phyloP scores from a whole-genome alignment of 2,797 vertebrate genomes.

The Gouania willdenowi region DNA sequence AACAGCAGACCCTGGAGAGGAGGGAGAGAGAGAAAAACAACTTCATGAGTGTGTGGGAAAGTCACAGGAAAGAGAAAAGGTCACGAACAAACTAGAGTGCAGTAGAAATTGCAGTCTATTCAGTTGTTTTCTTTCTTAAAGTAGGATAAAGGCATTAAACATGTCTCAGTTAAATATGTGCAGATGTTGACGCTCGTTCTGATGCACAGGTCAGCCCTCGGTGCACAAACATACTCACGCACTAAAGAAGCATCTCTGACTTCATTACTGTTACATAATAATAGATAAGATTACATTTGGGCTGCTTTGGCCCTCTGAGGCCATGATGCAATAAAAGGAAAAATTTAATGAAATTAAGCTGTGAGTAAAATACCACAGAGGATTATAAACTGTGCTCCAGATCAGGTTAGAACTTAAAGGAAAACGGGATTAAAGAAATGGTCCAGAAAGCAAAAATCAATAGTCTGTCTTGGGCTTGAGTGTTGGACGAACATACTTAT shows the following conservation, averaged over 20 bases:
- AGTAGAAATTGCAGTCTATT: slow-evolving; percentile 24
- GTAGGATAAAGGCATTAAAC: slow-evolving; percentile 3
- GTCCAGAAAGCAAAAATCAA: no score
- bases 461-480: no score
- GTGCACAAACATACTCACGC: slow-evolving; percentile 30
- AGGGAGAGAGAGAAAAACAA: not conserved
- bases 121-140: slow-evolving; percentile 30
- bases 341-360: slow-evolving; percentile 57
- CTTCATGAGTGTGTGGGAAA: not conserved
- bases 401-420: slow-evolving; percentile 32
- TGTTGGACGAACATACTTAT: no score
- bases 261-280: slow-evolving; percentile 56
- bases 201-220: not conserved
- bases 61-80: not conserved
- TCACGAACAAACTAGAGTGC: slow-evolving; percentile 35
- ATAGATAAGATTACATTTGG: slow-evolving; percentile 51
- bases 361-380: slow-evolving; percentile 44
- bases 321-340: slow-evolving; percentile 58
- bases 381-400: slow-evolving; percentile 46
- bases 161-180: slow-evolving; percentile 7
- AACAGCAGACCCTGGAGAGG: slow-evolving; percentile 80
- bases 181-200: not conserved
- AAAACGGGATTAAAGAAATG: slow-evolving; percentile 38
- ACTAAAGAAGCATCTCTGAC: slow-evolving; percentile 14
- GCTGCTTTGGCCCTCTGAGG: slow-evolving; percentile 18